phyloP scores from a whole-genome alignment of 2,113 vertebrate genomes.

The Eublepharis macularius region DNA sequence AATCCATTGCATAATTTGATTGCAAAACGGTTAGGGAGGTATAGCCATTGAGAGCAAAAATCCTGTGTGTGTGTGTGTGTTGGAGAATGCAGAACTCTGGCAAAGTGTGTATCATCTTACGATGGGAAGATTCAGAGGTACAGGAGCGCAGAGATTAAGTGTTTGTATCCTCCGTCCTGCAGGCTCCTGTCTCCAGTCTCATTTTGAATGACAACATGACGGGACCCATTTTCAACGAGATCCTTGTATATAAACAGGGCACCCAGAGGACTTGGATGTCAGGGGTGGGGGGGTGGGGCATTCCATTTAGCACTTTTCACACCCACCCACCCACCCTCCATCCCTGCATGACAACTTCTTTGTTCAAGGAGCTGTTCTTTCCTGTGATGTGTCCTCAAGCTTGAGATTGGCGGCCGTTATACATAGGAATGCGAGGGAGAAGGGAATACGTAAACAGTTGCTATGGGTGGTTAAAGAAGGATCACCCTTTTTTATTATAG shows the following conservation, averaged over 20 bases:
- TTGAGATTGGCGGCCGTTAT: conserved; percentile 40
- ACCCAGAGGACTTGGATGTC: not conserved
- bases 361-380: not conserved
- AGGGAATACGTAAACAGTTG: conserved; percentile 32
- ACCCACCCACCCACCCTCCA: too few species aligned
- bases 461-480: conserved; percentile 25
- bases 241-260: not conserved
- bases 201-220: too few species aligned
- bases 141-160: not conserved
- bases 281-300: too few species aligned
- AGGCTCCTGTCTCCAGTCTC: not conserved
- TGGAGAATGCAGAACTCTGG: not conserved
- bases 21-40: conserved; percentile 6
- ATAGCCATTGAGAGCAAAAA: not conserved
- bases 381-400: conserved; percentile 39
- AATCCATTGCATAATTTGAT: not conserved
- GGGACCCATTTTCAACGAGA: not conserved
- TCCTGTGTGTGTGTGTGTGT: accelerated
- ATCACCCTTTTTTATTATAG: conserved; percentile 37
- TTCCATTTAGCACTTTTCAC: too few species aligned
- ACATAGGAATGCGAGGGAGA: conserved; percentile 24
- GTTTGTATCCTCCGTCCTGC: not conserved
- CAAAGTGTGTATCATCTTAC: too few species aligned
- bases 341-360: too few species aligned
- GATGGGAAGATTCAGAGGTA: not conserved